Percentiles rank a stretch among this genome's conserved stretches.
These are phyloP conservation scores for Catalaphyllia jardinei DNA, from an alignment of 64 coral and sea anemone genomes.

Conservation along the genomic window DNA sequence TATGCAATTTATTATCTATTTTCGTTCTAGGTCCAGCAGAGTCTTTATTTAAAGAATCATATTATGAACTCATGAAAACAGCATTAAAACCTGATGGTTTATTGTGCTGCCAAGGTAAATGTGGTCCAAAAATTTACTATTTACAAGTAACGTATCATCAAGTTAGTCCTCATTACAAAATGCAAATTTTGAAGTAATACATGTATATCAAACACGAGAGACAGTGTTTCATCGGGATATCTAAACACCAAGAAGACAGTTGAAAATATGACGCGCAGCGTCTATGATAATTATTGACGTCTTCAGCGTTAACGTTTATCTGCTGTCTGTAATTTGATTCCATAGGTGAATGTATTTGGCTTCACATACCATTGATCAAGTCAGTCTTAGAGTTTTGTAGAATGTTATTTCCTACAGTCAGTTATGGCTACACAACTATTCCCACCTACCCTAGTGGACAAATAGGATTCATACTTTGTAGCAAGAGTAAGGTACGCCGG, in stretches of 20 bases:
- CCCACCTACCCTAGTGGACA: constrained; percentile 95
- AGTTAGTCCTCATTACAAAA: too few relatives aligned
- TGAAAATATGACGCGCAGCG: too few relatives aligned
- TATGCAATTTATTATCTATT: not conserved
- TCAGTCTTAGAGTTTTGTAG: constrained; percentile 82
- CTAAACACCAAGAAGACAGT: too few relatives aligned
- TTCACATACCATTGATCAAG: constrained; percentile 83
- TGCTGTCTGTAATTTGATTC: not conserved
- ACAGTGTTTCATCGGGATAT: too few relatives aligned
- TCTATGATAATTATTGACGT: too few relatives aligned
- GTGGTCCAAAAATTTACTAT: too few relatives aligned
- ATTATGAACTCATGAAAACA: constrained; percentile 92
- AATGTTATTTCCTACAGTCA: constrained; percentile 72
- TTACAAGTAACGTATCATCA: too few relatives aligned
- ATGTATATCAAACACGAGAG: too few relatives aligned
- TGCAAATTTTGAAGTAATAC: too few relatives aligned
- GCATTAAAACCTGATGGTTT: constrained; percentile 91
- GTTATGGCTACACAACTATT: constrained; percentile 88
- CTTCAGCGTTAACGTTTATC: too few relatives aligned
- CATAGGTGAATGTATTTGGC: constrained; percentile 88
- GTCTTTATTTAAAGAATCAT: constrained; percentile 82
- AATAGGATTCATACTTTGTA: constrained; percentile 95
- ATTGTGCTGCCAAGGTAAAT: constrained; percentile 90
- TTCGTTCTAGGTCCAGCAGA: constrained; percentile 77
- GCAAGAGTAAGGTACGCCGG: constrained; percentile 76